These are phyloP conservation scores for Pimpla rufipes DNA, from an alignment of 2,888 invertebrate species.

Conservation along the genomic window DNA sequence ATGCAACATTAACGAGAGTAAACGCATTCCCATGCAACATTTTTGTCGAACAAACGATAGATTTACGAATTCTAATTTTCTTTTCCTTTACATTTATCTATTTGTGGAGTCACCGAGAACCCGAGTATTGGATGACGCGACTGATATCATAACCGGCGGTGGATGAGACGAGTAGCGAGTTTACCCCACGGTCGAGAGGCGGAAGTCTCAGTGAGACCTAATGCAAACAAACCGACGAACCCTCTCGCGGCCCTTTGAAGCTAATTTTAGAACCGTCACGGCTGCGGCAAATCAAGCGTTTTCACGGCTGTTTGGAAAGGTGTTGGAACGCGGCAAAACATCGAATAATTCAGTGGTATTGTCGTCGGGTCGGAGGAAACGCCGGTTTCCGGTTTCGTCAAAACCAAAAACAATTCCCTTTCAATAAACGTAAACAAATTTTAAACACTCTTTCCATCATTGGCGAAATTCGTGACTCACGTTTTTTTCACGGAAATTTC, in stretches of 20 bases:
- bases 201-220: neutral
- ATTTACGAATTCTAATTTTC: slow-evolving; percentile 6
- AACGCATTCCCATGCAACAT: slow-evolving; percentile 82
- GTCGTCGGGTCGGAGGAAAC: neutral
- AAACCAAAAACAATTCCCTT: neutral
- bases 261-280: slow-evolving; percentile 63
- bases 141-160: neutral
- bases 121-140: neutral
- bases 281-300: slow-evolving; percentile 10
- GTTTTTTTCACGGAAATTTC: too few species aligned
- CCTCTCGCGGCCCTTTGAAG: slow-evolving; percentile 63
- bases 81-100: slow-evolving; percentile 3
- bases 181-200: neutral
- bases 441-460: neutral
- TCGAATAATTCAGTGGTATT: slow-evolving; percentile 21
- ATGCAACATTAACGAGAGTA: slow-evolving; percentile 69
- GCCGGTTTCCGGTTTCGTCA: neutral
- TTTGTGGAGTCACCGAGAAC: slow-evolving; percentile 57
- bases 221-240: slow-evolving; percentile 5
- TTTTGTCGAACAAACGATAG: slow-evolving; percentile 20
- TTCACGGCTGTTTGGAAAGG: slow-evolving; percentile 11
- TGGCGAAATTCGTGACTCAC: too few species aligned
- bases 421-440: too few species aligned
- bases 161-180: neutral
- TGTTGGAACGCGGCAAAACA: slow-evolving; percentile 11